Evolutionary conservation across 1,140 invertebrate species (phyloP).

Genomic region (Dreissena rostriformis): DNA sequence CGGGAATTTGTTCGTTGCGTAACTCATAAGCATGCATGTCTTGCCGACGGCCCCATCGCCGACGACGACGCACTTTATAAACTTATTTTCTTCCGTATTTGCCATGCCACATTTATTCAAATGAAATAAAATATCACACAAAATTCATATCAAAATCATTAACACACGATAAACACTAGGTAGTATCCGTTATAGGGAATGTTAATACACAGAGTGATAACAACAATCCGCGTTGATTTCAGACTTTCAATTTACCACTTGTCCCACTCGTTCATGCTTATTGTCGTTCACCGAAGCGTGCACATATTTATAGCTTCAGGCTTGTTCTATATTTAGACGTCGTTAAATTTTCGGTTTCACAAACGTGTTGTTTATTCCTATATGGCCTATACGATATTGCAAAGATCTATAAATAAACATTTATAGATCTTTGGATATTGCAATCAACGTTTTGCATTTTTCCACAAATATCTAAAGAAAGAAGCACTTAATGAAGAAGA

Average conservation of each 20-base stretch:
- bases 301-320: slow-evolving; percentile 36
- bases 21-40: slow-evolving; percentile 76
- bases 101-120: background rate
- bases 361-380: background rate
- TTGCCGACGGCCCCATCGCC: slow-evolving; percentile 74
- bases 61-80: slow-evolving; percentile 75
- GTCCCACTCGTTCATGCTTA: slow-evolving; percentile 16
- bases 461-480: too few species aligned
- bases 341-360: background rate
- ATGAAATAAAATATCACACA: too few species aligned
- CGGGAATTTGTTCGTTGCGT: slow-evolving; percentile 76
- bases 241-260: background rate
- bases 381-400: background rate
- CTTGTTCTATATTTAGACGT: slow-evolving; percentile 21
- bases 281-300: slow-evolving; percentile 38
- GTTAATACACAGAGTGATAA: too few species aligned
- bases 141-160: too few species aligned
- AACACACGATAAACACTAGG: background rate
- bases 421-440: too few species aligned
- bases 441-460: too few species aligned
- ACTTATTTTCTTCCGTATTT: slow-evolving; percentile 53
- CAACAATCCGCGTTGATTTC: background rate
- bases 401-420: too few species aligned
- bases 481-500: too few species aligned
- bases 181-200: too few species aligned